phyloP scores from a whole-genome alignment of 2,888 invertebrate species.

The Drosophila flavopinicola region DNA sequence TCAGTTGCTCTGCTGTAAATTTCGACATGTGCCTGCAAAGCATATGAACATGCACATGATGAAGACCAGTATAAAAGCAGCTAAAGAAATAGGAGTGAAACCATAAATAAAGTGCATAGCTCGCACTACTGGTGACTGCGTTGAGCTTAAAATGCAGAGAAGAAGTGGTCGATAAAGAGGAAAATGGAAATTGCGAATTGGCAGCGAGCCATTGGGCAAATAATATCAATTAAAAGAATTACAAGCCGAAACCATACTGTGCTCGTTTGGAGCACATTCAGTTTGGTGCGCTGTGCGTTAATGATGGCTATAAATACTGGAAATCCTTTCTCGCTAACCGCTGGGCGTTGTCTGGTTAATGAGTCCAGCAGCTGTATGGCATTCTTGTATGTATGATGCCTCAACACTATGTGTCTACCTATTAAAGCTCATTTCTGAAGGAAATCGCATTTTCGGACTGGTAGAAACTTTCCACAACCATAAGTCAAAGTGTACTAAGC shows the following conservation, averaged over 20 bases:
- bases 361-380: too few relatives aligned
- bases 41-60: not conserved
- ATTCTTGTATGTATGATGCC: too few relatives aligned
- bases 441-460: too few relatives aligned
- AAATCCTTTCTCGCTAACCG: slow-evolving; percentile 22
- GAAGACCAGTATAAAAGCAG: slow-evolving; percentile 2
- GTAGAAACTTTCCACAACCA: too few relatives aligned
- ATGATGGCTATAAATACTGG: slow-evolving; percentile 50
- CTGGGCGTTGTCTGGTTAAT: slow-evolving; percentile 2
- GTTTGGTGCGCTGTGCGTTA: slow-evolving; percentile 20
- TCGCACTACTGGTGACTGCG: slow-evolving; percentile 41
- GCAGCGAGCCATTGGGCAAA: slow-evolving; percentile 32
- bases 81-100: too few relatives aligned
- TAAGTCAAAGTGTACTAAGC: too few relatives aligned
- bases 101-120: slow-evolving; percentile 34
- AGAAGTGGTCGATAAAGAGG: slow-evolving; percentile 28
- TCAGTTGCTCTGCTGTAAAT: too few relatives aligned
- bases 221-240: slow-evolving; percentile 40
- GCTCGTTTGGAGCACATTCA: slow-evolving; percentile 1
- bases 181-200: slow-evolving; percentile 29
- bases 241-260: slow-evolving; percentile 35
- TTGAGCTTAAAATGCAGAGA: slow-evolving; percentile 35
- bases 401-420: too few relatives aligned
- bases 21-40: too few relatives aligned
- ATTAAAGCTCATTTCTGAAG: too few relatives aligned